Evolutionary conservation across 2,888 invertebrate species (phyloP).

Genomic region (Thalpophila matura): DNA sequence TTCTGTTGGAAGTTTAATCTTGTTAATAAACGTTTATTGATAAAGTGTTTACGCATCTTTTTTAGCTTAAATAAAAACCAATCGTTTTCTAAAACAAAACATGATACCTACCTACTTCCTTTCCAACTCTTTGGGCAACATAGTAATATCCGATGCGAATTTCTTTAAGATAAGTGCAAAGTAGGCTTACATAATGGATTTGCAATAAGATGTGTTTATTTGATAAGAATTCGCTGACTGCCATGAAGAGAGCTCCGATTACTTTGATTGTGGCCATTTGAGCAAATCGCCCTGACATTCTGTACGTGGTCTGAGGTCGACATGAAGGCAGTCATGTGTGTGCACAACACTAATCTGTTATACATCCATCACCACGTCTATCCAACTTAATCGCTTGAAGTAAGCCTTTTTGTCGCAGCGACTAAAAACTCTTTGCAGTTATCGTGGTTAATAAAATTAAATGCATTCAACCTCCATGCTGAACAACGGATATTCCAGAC

Average conservation of each 20-base stretch:
- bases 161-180: background rate
- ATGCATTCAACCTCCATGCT: slow-evolving; percentile 30
- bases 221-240: slow-evolving; percentile 68
- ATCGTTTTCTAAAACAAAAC: no score
- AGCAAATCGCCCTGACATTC: slow-evolving; percentile 83
- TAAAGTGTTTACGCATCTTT: background rate
- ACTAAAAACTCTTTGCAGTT: slow-evolving; percentile 9
- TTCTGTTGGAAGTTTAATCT: slow-evolving; percentile 1
- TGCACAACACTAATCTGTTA: slow-evolving; percentile 58
- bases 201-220: slow-evolving; percentile 46
- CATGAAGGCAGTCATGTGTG: slow-evolving; percentile 80
- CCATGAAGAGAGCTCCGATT: slow-evolving; percentile 57
- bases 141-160: no score
- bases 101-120: no score
- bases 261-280: slow-evolving; percentile 65
- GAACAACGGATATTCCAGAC: slow-evolving; percentile 30
- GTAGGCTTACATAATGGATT: slow-evolving; percentile 24
- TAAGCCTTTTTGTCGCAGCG: slow-evolving; percentile 20
- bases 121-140: no score
- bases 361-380: slow-evolving; percentile 59
- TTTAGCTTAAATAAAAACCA: no score
- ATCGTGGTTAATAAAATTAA: slow-evolving; percentile 21
- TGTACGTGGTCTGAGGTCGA: slow-evolving; percentile 78
- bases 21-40: background rate
- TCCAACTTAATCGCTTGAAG: slow-evolving; percentile 41